Conservation (phyloP, 2,113 vertebrate genomes). For the Mastomys natalensis region DNA sequence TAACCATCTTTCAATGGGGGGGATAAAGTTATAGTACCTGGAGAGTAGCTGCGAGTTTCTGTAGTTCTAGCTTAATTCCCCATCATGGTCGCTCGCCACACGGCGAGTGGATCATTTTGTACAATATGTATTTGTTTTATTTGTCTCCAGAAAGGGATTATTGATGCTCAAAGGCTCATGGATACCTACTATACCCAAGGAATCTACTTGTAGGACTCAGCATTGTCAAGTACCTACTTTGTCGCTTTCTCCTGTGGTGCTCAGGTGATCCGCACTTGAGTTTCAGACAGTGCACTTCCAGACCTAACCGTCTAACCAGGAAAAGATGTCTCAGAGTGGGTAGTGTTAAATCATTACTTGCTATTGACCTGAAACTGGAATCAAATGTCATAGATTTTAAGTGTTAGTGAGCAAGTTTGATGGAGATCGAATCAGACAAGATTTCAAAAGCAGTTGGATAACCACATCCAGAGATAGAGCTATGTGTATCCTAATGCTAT, state of each 20-base stretch:
- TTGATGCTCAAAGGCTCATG: background rate
- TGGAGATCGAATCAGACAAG: background rate
- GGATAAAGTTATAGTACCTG: constrained; percentile 75
- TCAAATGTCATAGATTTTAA: constrained; percentile 23
- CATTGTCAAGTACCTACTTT: constrained; percentile 69
- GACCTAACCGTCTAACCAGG: background rate
- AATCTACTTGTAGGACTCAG: constrained; percentile 83
- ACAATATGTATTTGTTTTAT: background rate
- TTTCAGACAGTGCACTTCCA: background rate
- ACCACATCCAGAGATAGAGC: background rate
- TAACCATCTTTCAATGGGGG: background rate
- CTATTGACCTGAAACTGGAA: background rate
- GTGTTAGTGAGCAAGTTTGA: background rate
- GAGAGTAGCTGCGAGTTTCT: constrained; percentile 61
- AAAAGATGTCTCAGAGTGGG: accelerated
- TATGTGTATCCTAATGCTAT: background rate
- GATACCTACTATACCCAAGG: constrained; percentile 22
- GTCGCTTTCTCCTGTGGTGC: background rate
- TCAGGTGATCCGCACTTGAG: constrained; percentile 50
- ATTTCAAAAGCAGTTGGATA: background rate
- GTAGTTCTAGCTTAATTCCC: constrained; percentile 25
- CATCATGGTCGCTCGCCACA: background rate
- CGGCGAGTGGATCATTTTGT: background rate
- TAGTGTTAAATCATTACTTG: background rate
- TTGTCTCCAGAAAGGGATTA: constrained; percentile 5